A percentile compares a stretch with the other conserved stretches of the same genome.
These are phyloP conservation scores for Tribolium castaneum DNA, from an alignment of 1,140 invertebrate genomes.

Conservation along the genomic window DNA sequence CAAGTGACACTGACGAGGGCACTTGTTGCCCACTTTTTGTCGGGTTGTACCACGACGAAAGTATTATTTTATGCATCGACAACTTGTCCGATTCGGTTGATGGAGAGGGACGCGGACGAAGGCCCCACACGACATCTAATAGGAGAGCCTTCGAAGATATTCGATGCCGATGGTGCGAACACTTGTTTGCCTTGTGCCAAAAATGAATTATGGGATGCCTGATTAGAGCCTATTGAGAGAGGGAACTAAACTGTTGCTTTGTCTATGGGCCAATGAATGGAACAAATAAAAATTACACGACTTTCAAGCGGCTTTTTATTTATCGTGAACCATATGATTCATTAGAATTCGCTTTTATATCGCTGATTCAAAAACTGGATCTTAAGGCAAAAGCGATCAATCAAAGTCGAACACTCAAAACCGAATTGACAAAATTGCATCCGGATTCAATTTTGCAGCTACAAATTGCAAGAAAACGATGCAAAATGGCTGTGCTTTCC, in stretches of 20 bases:
- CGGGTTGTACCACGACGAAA: constrained; percentile 4
- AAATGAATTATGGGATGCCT: not conserved
- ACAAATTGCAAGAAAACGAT: too few relatives aligned
- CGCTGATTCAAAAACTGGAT: too few relatives aligned
- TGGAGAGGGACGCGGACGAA: not conserved
- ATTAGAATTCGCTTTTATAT: too few relatives aligned
- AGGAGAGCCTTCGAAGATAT: not conserved
- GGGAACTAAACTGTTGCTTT: not conserved
- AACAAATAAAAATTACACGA: too few relatives aligned
- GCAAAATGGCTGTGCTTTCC: too few relatives aligned
- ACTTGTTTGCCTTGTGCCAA: not conserved
- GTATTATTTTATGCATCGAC: constrained; percentile 33
- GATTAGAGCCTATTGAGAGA: not conserved
- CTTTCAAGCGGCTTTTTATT: too few relatives aligned
- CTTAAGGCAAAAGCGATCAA: too few relatives aligned
- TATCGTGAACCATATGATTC: too few relatives aligned
- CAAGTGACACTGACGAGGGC: constrained; percentile 36
- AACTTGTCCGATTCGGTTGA: constrained; percentile 18
- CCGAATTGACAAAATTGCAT: too few relatives aligned
- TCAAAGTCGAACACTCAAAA: too few relatives aligned
- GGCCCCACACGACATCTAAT: constrained; percentile 30
- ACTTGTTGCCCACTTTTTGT: not conserved
- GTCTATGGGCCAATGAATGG: too few relatives aligned
- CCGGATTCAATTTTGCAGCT: too few relatives aligned
- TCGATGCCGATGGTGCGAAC: not conserved